Conservation (phyloP, 2,888 invertebrate species). For the Automeris io region DNA sequence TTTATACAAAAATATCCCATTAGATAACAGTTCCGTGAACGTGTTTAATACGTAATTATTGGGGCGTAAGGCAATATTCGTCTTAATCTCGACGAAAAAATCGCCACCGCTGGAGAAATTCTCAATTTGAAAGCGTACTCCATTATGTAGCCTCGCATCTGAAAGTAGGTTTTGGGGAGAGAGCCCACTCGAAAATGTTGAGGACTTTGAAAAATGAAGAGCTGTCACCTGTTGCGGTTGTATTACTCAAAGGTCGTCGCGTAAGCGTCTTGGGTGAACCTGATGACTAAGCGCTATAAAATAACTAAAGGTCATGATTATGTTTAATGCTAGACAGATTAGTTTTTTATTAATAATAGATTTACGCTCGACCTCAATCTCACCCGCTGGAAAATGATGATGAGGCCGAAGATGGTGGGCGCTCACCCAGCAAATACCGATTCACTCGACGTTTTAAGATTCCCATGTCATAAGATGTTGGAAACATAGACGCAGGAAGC, state of each 20-base stretch:
- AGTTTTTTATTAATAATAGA: no score
- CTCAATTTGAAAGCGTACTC: constrained; percentile 24
- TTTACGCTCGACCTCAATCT: no score
- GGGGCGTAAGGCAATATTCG: constrained; percentile 31
- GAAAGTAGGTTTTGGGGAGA: constrained; percentile 9
- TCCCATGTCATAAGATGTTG: no score
- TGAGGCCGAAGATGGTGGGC: no score
- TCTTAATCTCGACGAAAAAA: constrained; percentile 28
- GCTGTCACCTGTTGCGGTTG: constrained; percentile 38
- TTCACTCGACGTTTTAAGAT: no score
- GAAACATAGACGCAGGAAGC: no score
- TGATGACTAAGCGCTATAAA: constrained; percentile 21
- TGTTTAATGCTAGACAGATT: no score
- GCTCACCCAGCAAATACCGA: no score
- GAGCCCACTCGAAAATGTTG: constrained; percentile 11
- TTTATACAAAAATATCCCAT: no score
- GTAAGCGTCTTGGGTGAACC: constrained; percentile 28
- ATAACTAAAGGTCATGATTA: background rate
- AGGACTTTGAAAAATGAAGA: constrained; percentile 33
- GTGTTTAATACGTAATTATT: constrained; percentile 32
- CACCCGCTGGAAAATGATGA: no score
- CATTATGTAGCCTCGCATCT: constrained; percentile 16
- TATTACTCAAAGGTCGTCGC: constrained; percentile 14
- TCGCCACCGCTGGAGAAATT: constrained; percentile 21
- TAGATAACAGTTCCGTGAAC: constrained; percentile 14